A percentile compares a stretch with the other conserved stretches of the same genome.
Conservation (phyloP, 1,140 invertebrate species). For the Drosophila pseudoobscura region DNA sequence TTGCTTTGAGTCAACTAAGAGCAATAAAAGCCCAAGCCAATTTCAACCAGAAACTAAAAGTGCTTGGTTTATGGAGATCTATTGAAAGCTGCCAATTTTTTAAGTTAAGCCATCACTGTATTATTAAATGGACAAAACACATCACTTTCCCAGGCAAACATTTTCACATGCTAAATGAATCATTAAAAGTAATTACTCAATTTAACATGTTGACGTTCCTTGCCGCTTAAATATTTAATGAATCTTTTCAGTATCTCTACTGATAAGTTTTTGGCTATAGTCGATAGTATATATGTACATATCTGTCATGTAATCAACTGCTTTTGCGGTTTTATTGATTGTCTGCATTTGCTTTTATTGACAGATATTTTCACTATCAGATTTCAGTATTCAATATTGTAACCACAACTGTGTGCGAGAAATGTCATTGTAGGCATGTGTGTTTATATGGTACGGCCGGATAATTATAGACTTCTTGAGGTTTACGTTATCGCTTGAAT, state of each 20-base stretch:
- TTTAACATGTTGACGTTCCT: neutral
- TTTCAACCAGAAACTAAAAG: too few species aligned
- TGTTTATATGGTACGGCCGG: neutral
- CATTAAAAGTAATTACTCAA: constrained; percentile 50
- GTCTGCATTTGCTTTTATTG: constrained; percentile 11
- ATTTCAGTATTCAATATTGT: neutral
- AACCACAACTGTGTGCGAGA: neutral
- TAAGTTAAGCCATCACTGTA: too few species aligned
- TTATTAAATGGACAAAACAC: too few species aligned
- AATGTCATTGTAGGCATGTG: neutral
- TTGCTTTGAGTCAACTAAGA: too few species aligned
- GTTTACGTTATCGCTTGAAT: constrained; percentile 18
- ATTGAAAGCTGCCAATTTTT: too few species aligned
- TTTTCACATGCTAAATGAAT: constrained; percentile 47
- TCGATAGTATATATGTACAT: too few species aligned
- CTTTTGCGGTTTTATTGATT: constrained; percentile 9
- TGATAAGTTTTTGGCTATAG: constrained; percentile 5
- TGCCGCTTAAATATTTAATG: constrained; percentile 7
- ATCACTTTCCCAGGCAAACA: neutral
- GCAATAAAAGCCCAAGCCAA: too few species aligned
- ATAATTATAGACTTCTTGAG: constrained; percentile 5
- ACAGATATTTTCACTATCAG: constrained; percentile 19
- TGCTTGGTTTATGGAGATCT: too few species aligned
- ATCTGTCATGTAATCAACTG: neutral
- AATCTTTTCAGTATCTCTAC: constrained; percentile 1